phyloP scores from a whole-genome alignment of 1,140 invertebrate genomes.

The Agraylea sexmaculata region DNA sequence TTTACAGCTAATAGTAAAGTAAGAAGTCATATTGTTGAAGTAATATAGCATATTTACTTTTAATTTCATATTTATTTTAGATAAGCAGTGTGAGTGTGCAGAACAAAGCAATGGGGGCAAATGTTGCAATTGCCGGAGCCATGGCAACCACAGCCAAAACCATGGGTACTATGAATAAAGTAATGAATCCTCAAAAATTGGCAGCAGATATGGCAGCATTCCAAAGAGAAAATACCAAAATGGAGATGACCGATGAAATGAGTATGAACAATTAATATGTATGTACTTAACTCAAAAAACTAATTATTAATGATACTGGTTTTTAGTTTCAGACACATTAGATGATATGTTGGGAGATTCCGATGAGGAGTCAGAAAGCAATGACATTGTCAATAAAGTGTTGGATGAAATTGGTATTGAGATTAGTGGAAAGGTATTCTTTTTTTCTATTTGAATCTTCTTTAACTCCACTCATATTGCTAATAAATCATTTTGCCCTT shows the following conservation, averaged over 20 bases:
- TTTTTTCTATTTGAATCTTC: too few relatives aligned
- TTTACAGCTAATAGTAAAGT: slow-evolving; percentile 66
- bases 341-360: slow-evolving; percentile 83
- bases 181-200: slow-evolving; percentile 76
- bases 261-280: slow-evolving; percentile 46
- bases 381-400: slow-evolving; percentile 76
- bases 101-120: slow-evolving; percentile 80
- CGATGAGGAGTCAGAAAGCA: slow-evolving; percentile 81
- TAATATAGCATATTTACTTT: neutral
- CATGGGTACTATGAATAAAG: slow-evolving; percentile 78
- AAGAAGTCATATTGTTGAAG: slow-evolving; percentile 16
- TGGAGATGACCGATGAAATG: slow-evolving; percentile 94
- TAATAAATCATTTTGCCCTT: too few relatives aligned
- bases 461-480: too few relatives aligned
- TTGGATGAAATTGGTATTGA: slow-evolving; percentile 95
- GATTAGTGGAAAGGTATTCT: slow-evolving; percentile 69
- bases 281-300: too few relatives aligned
- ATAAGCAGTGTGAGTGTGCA: slow-evolving; percentile 68
- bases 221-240: slow-evolving; percentile 67
- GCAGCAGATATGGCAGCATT: slow-evolving; percentile 73
- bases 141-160: slow-evolving; percentile 80
- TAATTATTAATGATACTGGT: too few relatives aligned
- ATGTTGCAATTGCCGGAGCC: slow-evolving; percentile 71
- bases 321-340: slow-evolving; percentile 76
- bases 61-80: slow-evolving; percentile 32